Base-by-base conservation (phyloP, 1,140 invertebrate species). In the Idris sp. region DNA sequence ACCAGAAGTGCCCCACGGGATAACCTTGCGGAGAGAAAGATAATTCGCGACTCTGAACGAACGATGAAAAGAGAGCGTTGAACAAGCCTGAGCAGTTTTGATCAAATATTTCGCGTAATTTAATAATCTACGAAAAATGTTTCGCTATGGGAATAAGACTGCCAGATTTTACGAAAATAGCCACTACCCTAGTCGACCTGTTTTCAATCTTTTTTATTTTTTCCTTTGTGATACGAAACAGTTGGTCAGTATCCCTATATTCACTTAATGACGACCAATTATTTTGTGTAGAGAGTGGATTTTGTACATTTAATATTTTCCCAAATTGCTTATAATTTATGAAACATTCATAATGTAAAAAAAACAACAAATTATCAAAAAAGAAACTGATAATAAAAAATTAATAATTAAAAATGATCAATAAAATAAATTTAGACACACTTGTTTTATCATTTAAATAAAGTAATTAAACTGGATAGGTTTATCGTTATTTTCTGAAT, bases 1-100 rank as follows among this genome's bases (percentile, higher is more conserved):
- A 82, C 80, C 81, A 84, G 79, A 84, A 84, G 81, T 82, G 81
- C 78, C 83, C 80, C 81, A 78, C 53, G 83, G 81, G 83, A 83
- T 71, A 43, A 44, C 28, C 43, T 58, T 48, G 18, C 33, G 35
- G 16, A 76, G 49, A 72, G 40, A 61, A 49, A 61, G 67, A 61
- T 51, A 64, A 53, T 36, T 22, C 44, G 58, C 35, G 46, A 54
- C 8, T 22, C 11, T 38, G 15, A 7, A 5, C 15, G 14, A 11
- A 22, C 7, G 44, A 22, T 11, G 11, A n/a, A 58, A 11, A 46
- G 28, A 43, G 64, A 51, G 15, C 10, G 11, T 26, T 15, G 49
- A 49, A 25, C 41, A 16, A 56, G 61, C 31, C 62, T 58, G 64
- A 46, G 22, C 53, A 44, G 54, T 58, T 58, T 61, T 48, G 61